These are phyloP conservation scores for Protonibea diacanthus DNA, from an alignment of 2,797 vertebrate genomes.

Conservation along the genomic window DNA sequence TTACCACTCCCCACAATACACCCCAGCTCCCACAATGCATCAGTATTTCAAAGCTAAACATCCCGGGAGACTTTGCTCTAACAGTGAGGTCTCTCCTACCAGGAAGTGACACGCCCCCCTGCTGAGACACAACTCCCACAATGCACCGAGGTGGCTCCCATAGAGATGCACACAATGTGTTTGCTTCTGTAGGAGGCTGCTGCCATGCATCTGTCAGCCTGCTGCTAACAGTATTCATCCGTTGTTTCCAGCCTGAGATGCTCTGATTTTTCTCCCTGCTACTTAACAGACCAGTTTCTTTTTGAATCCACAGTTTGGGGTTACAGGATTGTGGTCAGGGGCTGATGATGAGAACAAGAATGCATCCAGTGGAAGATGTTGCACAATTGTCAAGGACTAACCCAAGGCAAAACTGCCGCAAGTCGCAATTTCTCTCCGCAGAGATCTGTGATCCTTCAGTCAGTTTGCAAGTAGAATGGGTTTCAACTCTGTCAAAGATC, in stretches of 20 bases:
- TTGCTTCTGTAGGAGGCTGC: conserved; percentile 56
- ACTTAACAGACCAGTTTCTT: conserved; percentile 47
- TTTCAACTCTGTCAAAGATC: conserved; percentile 31
- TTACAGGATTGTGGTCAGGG: conserved; percentile 48
- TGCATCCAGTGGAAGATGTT: conserved; percentile 45
- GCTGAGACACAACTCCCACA: conserved; percentile 80
- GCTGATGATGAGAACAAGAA: conserved; percentile 50
- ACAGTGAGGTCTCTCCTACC: conserved; percentile 78
- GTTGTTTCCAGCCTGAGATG: conserved; percentile 22
- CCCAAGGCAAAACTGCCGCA: conserved; percentile 54
- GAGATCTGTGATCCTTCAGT: conserved; percentile 53
- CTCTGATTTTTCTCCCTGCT: conserved; percentile 18
- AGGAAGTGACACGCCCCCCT: conserved; percentile 81
- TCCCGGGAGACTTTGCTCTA: conserved; percentile 77
- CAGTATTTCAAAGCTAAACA: conserved; percentile 78
- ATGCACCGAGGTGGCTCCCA: conserved; percentile 74
- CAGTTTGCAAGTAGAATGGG: conserved; percentile 28
- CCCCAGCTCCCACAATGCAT: conserved; percentile 77
- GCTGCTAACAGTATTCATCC: conserved; percentile 44
- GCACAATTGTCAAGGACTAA: conserved; percentile 48
- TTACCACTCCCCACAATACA: conserved; percentile 71
- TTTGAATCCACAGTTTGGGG: conserved; percentile 51
- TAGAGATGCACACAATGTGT: conserved; percentile 62
- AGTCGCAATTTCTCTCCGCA: conserved; percentile 43
- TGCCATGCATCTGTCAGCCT: conserved; percentile 60